phyloP scores from a whole-genome alignment of 2,888 invertebrate species.

The Linyphia triangularis region DNA sequence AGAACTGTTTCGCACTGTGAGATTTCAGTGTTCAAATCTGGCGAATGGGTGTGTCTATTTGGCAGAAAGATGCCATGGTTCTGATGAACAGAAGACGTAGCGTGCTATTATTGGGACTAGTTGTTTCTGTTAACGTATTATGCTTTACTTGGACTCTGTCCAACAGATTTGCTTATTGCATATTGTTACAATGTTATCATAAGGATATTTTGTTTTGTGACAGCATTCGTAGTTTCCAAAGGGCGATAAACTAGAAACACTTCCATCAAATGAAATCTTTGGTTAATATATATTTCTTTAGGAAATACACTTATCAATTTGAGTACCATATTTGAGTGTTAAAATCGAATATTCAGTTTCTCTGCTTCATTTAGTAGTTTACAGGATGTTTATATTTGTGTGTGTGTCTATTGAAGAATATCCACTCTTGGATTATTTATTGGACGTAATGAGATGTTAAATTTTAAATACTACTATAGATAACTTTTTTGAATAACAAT shows the following conservation, averaged over 20 bases:
- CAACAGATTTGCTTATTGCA: conserved; percentile 38
- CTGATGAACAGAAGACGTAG: conserved; percentile 8
- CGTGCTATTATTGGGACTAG: conserved; percentile 42
- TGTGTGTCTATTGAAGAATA: no score
- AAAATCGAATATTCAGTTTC: neutral
- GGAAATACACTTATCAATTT: neutral
- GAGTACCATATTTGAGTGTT: neutral
- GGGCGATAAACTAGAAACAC: no score
- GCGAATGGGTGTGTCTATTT: conserved; percentile 53
- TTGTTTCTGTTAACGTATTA: conserved; percentile 60
- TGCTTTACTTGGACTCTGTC: conserved; percentile 18
- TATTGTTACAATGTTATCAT: neutral
- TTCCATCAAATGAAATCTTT: no score
- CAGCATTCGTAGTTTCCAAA: neutral
- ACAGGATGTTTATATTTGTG: no score
- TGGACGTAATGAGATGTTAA: no score
- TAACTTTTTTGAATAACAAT: no score
- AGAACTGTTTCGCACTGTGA: neutral
- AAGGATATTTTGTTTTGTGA: conserved; percentile 9
- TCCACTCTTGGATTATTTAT: no score
- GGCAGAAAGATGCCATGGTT: conserved; percentile 50
- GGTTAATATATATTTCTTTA: neutral
- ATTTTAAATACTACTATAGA: no score
- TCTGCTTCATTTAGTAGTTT: no score
- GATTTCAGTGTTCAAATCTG: no score